Evolutionary conservation across 2,113 vertebrate species (phyloP).

Genomic region (Chaetops frenatus): DNA sequence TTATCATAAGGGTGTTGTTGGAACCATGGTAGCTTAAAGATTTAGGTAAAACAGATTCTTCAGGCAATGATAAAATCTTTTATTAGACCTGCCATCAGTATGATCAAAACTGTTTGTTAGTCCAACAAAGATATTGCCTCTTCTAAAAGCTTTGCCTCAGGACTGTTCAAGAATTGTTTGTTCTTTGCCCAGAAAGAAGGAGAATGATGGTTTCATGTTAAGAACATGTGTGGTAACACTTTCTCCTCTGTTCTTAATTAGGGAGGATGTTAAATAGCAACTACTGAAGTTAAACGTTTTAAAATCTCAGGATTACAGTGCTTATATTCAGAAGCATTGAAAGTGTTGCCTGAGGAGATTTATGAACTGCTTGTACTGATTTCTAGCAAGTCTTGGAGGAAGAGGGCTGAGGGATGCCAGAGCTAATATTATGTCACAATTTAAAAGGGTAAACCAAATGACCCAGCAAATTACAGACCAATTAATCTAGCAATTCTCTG

Average conservation of each 20-base stretch:
- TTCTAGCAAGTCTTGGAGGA: background rate
- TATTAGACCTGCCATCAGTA: background rate
- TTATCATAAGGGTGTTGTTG: background rate
- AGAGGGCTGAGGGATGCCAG: background rate
- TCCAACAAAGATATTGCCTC: background rate
- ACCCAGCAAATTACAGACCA: conserved; percentile 10
- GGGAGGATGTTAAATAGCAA: background rate
- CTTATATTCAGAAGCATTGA: background rate
- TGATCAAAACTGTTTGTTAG: background rate
- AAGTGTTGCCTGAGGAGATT: conserved; percentile 16
- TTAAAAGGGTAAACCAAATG: background rate
- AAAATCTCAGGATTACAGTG: background rate
- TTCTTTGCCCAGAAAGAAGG: background rate
- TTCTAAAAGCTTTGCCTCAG: background rate
- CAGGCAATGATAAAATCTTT: background rate
- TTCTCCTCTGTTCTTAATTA: background rate
- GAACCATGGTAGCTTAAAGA: background rate
- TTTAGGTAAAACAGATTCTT: background rate
- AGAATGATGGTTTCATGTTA: background rate
- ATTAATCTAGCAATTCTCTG: background rate
- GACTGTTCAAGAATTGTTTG: background rate
- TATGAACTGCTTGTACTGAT: background rate
- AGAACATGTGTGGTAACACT: background rate
- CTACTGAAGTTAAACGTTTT: background rate
- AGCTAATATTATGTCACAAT: background rate